These are phyloP conservation scores for Euschistus heros DNA, from an alignment of 1,140 invertebrate species.

Conservation along the genomic window DNA sequence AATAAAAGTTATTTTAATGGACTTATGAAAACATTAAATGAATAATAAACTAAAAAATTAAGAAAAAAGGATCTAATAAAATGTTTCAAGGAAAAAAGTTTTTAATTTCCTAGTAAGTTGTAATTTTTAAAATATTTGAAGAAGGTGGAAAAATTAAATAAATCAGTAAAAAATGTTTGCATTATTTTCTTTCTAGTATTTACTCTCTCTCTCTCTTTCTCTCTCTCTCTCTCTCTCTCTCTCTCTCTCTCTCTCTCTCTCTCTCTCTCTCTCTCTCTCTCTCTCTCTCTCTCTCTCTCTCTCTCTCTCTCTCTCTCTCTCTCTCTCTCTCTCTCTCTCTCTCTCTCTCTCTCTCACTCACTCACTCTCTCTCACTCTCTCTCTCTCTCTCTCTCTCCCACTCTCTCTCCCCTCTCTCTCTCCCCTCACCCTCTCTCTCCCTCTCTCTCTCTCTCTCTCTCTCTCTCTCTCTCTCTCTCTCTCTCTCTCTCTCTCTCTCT, in stretches of 20 bases:
- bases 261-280: slow-evolving; percentile 19
- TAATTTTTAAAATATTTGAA: too few relatives aligned
- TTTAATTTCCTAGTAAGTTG: too few relatives aligned
- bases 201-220: slow-evolving; percentile 18
- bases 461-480: slow-evolving; percentile 18
- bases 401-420: background rate
- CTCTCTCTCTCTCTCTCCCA: slow-evolving; percentile 6
- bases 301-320: slow-evolving; percentile 10
- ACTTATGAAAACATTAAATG: too few relatives aligned
- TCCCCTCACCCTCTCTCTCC: background rate
- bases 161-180: too few relatives aligned
- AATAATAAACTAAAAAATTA: too few relatives aligned
- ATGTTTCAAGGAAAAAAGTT: too few relatives aligned
- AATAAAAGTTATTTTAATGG: too few relatives aligned
- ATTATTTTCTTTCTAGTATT: too few relatives aligned
- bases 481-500: slow-evolving; percentile 19
- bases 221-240: slow-evolving; percentile 24
- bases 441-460: slow-evolving; percentile 16
- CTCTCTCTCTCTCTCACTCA: slow-evolving; percentile 18
- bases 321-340: slow-evolving; percentile 18
- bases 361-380: slow-evolving; percentile 19
- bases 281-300: background rate
- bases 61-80: too few relatives aligned
- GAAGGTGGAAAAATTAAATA: too few relatives aligned
- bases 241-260: slow-evolving; percentile 20